Conservation (phyloP, 2,888 invertebrate genomes). For the Poecilobothrus nobilitatus region DNA sequence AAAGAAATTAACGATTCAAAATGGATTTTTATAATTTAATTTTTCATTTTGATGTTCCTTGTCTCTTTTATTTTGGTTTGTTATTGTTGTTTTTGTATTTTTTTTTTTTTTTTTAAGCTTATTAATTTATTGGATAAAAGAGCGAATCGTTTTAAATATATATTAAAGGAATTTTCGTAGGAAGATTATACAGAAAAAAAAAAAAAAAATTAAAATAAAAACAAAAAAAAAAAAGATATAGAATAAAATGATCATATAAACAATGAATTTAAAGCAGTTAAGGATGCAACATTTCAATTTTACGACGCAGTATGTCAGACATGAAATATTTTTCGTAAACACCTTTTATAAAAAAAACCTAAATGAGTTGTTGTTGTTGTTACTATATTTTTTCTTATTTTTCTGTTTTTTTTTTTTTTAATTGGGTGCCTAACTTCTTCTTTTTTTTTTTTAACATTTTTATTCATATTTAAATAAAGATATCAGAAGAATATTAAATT, state of each 20-base stretch:
- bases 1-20: conserved; percentile 4
- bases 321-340: not conserved
- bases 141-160: not conserved
- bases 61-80: no score
- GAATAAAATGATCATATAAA: not conserved
- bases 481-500: not conserved
- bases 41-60: not conserved
- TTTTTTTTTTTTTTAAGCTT: not conserved
- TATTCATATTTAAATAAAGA: not conserved
- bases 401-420: no score
- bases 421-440: not conserved
- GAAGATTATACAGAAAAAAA: not conserved
- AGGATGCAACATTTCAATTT: conserved; percentile 6
- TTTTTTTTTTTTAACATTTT: not conserved
- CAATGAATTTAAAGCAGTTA: not conserved
- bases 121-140: not conserved
- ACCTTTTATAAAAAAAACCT: not conserved
- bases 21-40: conserved; percentile 1
- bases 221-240: not conserved
- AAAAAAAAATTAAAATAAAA: not conserved
- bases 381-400: not conserved
- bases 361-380: not conserved
- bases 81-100: not conserved
- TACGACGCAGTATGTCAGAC: not conserved
- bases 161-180: not conserved